Conservation (phyloP, 2,888 invertebrate genomes). For the Drosophila anomalipes region DNA sequence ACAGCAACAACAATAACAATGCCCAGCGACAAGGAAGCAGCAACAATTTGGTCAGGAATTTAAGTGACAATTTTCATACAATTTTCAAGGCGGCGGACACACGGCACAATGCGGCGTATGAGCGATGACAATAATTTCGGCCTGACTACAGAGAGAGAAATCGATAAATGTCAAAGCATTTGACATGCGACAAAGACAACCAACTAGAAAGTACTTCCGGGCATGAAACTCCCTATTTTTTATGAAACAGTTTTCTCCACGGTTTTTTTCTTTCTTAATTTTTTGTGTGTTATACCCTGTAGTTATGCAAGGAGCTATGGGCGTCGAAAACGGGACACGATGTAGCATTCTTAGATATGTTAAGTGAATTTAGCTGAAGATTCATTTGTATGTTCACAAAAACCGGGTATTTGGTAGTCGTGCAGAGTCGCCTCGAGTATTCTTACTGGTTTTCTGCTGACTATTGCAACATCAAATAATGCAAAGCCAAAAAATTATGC, state of each 20-base stretch:
- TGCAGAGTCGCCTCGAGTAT: background rate
- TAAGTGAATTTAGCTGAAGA: background rate
- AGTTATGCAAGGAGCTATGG: background rate
- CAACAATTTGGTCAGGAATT: conserved; percentile 64
- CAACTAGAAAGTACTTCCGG: conserved; percentile 32
- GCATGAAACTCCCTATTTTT: conserved; percentile 12
- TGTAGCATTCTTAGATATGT: background rate
- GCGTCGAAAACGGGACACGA: too few species aligned
- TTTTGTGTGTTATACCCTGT: conserved; percentile 2
- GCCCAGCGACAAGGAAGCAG: conserved; percentile 27
- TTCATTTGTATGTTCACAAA: background rate
- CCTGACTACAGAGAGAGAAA: conserved; percentile 34
- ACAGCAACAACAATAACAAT: conserved; percentile 20
- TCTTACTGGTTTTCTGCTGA: conserved; percentile 34
- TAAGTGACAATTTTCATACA: conserved; percentile 74
- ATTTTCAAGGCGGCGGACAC: conserved; percentile 17
- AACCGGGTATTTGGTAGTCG: conserved; percentile 21
- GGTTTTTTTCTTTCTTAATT: background rate
- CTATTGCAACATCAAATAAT: conserved; percentile 51
- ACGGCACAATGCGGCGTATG: conserved; percentile 64
- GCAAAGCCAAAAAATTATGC: conserved; percentile 69
- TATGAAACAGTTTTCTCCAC: background rate
- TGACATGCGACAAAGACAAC: conserved; percentile 38
- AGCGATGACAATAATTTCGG: conserved; percentile 65
- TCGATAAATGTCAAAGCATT: conserved; percentile 61